A percentile compares a stretch with the other conserved stretches of the same genome.
phyloP scores from a whole-genome alignment of 1,140 invertebrate species.

The Popillia japonica region DNA sequence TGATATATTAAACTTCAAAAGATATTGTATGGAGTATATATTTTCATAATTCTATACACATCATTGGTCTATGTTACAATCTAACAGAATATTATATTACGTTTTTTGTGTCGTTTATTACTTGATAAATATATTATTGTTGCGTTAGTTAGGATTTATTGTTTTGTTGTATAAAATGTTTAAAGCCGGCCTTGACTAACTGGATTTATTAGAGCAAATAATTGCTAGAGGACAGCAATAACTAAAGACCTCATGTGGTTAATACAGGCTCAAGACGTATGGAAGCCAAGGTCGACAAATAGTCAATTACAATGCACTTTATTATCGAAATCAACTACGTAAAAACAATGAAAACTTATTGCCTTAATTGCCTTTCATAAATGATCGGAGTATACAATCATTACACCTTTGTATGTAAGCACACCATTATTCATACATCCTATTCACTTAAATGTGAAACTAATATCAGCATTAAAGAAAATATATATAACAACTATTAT shows the following conservation, averaged over 20 bases:
- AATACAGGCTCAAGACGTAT: constrained; percentile 9
- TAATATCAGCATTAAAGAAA: too few relatives aligned
- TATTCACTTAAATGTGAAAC: too few relatives aligned
- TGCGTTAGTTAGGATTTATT: constrained; percentile 36
- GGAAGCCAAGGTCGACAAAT: constrained; percentile 36
- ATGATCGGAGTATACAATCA: background rate
- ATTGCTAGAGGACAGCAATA: constrained; percentile 34
- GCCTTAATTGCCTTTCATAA: background rate
- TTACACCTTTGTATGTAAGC: background rate
- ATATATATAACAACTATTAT: too few relatives aligned
- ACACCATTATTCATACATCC: too few relatives aligned
- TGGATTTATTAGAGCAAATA: constrained; percentile 38
- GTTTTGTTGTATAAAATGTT: constrained; percentile 25
- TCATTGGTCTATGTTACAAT: too few relatives aligned
- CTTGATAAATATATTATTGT: background rate
- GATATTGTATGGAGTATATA: background rate
- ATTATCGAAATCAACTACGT: background rate
- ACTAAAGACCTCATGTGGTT: constrained; percentile 37
- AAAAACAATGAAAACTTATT: constrained; percentile 12
- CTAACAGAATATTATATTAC: too few relatives aligned
- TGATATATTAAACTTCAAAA: background rate
- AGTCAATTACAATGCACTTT: constrained; percentile 19
- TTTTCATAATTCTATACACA: too few relatives aligned
- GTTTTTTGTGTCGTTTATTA: background rate
- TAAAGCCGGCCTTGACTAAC: constrained; percentile 35